These are phyloP conservation scores for Calliopsis andreniformis DNA, from an alignment of 1,140 invertebrate species.

Conservation along the genomic window DNA sequence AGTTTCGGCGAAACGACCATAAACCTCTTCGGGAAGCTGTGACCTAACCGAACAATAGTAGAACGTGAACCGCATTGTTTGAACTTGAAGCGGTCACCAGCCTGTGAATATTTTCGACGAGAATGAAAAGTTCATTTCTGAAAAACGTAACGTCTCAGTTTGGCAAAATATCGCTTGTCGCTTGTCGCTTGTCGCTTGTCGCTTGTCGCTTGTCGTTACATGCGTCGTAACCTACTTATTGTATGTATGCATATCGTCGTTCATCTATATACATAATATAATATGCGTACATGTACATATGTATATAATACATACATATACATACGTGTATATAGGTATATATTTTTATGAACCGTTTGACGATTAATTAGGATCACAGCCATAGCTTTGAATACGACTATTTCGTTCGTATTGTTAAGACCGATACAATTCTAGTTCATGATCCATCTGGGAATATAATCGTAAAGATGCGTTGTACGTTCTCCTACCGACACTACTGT, in stretches of 20 bases:
- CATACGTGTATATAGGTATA: constrained; percentile 62
- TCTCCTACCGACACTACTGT: constrained; percentile 28
- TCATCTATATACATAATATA: constrained; percentile 47
- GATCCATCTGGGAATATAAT: constrained; percentile 74
- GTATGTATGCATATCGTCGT: constrained; percentile 51
- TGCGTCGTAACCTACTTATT: constrained; percentile 55
- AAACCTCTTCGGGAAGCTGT: neutral
- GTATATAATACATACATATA: constrained; percentile 53
- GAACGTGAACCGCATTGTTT: constrained; percentile 30
- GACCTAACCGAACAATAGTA: too few relatives aligned
- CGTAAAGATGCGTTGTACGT: constrained; percentile 72
- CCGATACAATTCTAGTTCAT: constrained; percentile 71
- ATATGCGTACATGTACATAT: constrained; percentile 39
- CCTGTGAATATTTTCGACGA: constrained; percentile 20
- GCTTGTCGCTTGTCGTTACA: constrained; percentile 39
- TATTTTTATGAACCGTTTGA: constrained; percentile 74
- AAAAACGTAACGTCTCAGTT: constrained; percentile 48
- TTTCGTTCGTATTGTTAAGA: constrained; percentile 77
- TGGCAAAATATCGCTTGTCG: constrained; percentile 65
- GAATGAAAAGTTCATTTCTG: constrained; percentile 11
- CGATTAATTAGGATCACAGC: constrained; percentile 80
- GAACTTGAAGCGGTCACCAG: constrained; percentile 23
- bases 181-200: constrained; percentile 45
- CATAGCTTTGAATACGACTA: constrained; percentile 82
- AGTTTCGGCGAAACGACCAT: constrained; percentile 1